Base-by-base conservation (phyloP, 2,888 invertebrate genomes). In the Cylloceria caligata region DNA sequence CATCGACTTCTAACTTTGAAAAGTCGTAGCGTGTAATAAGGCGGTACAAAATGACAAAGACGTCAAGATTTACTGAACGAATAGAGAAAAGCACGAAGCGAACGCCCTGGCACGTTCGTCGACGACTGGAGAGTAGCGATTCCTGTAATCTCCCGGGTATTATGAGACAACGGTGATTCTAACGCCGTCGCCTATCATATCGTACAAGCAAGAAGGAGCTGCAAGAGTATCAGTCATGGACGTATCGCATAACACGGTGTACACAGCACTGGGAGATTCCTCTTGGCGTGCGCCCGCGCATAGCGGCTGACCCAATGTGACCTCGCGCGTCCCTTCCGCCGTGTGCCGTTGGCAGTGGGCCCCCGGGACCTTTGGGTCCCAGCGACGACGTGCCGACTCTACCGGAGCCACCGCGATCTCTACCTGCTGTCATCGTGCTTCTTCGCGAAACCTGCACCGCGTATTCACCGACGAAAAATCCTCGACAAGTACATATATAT, bases 231-330 rank as follows among this genome's bases (percentile, higher is more conserved):
- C 68, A 83, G 83, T 80, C 80, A 76, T 81, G 83, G 84, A 60
- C 88, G 89, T 91, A 91, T 91, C 91, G 90, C 88, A 91, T 91
- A 90, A 91, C 91, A 91, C 86, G 88, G 83, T 68, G 75, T 88
- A 89, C 89, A 89, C 88, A 87, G 87, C 85, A 64, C 69, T 45
- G 45, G 60, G 30, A 45, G 60, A 69, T 55, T 68, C 49, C 19
- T 49, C 67, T n/a, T n/a, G 71, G 52, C 64, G 39, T 30, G 69
- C 78, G 74, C 60, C 55, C 45, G 74, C 42, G 74, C 49, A 69
- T 52, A 65, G 87, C 88, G 83, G 84, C 84, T 90, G 91, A 91
- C 91, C 91, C 87, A 84, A 82, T 62, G 45, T 87, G 90, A 91
- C 91, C 91, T 73, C 86, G 84, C 83, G 87, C 87, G 87, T 83